Evolutionary conservation across 2,888 invertebrate genomes (phyloP), one percentile per base, ranked within the genome.

Genomic region (Cheilosia pagana): DNA sequence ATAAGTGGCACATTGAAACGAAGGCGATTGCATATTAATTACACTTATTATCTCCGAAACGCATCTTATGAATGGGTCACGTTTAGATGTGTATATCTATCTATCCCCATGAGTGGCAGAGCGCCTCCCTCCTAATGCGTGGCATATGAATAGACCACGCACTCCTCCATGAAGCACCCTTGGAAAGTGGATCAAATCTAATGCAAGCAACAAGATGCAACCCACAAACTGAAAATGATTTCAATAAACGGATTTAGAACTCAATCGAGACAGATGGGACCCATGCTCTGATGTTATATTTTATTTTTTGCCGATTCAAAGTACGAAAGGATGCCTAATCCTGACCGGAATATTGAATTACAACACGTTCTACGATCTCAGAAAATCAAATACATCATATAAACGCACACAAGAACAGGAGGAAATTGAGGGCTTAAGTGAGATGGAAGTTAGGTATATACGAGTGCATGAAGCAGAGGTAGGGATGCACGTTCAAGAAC

Each of bases 1-100:
- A 62, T 79, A 74, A 83, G 83, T 83, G 79, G 79, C 45, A 57
- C 14, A 68, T 68, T 78, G 78, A 53, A 65, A 23, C 39, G 45
- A 67, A 68, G 71, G 83, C 79, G 63, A 83, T 79, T 70, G 83
- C 78, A 83, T 83, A 78, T 83, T 83, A 83, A 83, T 83, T 78
- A 78, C 78, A 74, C 78, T 68, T 83, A 79, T 79, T 83, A 75
- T 79, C 63, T 75, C 31, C 31, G 35, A 55, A 55, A 65, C 39
- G 65, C 57, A 79, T 74, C 72, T 55, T 14, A 43, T 50, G 50
- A 78, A 78, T 59, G 50, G 72, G 50, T 78, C 68, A 72, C 57
- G 72, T 57, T 71, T 60, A 16, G 43, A 43, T 19, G 16, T 8
- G 43, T 45, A 16, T 39, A 53, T 59, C n/a, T n/a, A 55, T n/a